Evolutionary conservation across 2,113 vertebrate species (phyloP), one percentile per base, ranked within the genome.

Genomic region (Paramisgurnus dabryanus): DNA sequence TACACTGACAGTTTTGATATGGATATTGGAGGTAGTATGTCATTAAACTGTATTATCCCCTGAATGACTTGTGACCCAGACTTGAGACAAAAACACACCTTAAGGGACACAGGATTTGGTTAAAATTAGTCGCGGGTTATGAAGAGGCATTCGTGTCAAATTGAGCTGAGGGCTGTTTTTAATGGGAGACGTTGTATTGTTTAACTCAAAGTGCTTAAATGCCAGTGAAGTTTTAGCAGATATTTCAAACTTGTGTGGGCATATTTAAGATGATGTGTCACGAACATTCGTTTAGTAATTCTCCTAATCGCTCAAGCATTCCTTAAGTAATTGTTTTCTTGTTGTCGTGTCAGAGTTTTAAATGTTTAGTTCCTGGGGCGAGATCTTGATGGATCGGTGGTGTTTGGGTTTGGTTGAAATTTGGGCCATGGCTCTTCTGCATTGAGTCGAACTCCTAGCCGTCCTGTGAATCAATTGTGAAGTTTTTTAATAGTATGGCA

Each of bases 51-150:
- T 50, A 67, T 80, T 91, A 89, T 90, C 88, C 88, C 90, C 86
- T 85, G 76, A 74, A 57, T 90, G 89, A 92, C 89, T 88, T 12
- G 85, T 77, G 47, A 77, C 90, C 89, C 88, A 88, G 88, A 89
- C 89, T 90, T 87, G 88, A 86, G 90, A 85, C 79, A 74, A 34
- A 34, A 86, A 86, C 85, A 76, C 86, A 87, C 90, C 91, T 88
- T 63, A 83, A 87, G 87, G 91, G 87, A 60, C 53, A 22, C 39
- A 80, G 87, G 88, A 91, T 91, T 91, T 92, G 15, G 41, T 87
- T 90, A 81, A 90, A 92, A 91, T 92, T 89, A 91, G 90, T 87
- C 2, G 0, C 49, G 41, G 82, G 67, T 89, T 83, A 85, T 55
- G 74, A 73, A 76, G 72, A 39, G 79, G 80, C 50, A 68, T 34